Percentiles rank a stretch among this genome's conserved stretches.
Evolutionary conservation across 2,113 vertebrate species (phyloP).

Genomic region (Ctenodactylus gundi): DNA sequence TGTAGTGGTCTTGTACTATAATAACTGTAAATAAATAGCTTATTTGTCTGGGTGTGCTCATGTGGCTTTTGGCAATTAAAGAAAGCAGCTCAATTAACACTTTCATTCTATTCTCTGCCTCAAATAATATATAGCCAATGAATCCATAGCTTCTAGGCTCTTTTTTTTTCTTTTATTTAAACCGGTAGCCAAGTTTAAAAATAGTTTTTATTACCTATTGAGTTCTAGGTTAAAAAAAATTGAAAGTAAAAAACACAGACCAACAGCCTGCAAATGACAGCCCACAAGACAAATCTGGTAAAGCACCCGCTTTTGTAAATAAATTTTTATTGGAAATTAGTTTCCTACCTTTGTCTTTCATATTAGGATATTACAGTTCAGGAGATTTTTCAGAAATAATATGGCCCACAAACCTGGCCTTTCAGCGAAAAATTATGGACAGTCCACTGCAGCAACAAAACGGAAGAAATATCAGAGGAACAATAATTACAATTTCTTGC

Average conservation of each 20-base stretch:
- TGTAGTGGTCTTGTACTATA: neutral
- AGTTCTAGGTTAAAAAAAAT: slow-evolving; percentile 12
- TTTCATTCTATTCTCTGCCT: neutral
- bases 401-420: neutral
- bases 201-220: neutral
- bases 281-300: neutral
- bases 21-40: neutral
- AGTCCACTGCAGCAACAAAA: neutral
- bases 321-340: neutral
- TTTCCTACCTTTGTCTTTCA: neutral
- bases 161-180: neutral
- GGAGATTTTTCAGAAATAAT: neutral
- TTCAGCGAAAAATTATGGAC: neutral
- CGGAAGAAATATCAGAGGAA: neutral
- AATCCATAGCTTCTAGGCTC: neutral
- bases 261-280: neutral
- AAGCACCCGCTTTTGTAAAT: neutral
- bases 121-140: neutral
- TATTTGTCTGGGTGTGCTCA: neutral
- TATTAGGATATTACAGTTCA: neutral
- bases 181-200: neutral
- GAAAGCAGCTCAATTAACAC: neutral
- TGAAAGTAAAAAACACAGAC: neutral
- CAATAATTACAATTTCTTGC: neutral
- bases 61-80: neutral